Evolutionary conservation across 2,797 vertebrate species (phyloP).

Genomic region (Enteromius thamalakanensis): DNA sequence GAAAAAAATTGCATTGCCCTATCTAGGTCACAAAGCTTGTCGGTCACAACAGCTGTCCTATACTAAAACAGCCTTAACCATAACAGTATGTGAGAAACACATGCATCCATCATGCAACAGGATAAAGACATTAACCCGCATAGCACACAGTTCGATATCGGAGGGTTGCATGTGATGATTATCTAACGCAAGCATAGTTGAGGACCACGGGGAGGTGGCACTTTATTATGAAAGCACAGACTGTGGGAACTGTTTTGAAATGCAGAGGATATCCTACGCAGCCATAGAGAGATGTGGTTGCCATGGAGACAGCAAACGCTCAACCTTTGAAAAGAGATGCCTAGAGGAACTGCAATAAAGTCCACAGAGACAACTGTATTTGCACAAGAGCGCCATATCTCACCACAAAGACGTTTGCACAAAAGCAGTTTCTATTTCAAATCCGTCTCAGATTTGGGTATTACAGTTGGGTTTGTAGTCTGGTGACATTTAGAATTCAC

Average conservation of each 20-base stretch:
- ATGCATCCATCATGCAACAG: background rate
- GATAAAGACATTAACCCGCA: background rate
- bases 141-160: background rate
- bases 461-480: background rate
- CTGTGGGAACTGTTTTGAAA: conserved; percentile 72
- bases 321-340: conserved; percentile 51
- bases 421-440: conserved; percentile 15
- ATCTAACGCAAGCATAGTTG: conserved; percentile 37
- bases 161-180: conserved; percentile 39
- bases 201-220: conserved; percentile 30
- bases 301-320: conserved; percentile 73
- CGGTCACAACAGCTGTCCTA: conserved; percentile 23
- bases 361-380: conserved; percentile 50
- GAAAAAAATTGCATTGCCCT: conserved; percentile 34
- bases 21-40: conserved; percentile 69
- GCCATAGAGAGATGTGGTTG: conserved; percentile 66
- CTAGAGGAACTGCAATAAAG: conserved; percentile 43
- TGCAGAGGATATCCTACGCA: conserved; percentile 72
- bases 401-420: conserved; percentile 19
- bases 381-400: conserved; percentile 41
- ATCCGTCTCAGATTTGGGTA: background rate
- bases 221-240: conserved; percentile 53
- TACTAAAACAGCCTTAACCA: background rate
- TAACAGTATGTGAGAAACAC: background rate
- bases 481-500: conserved; percentile 27